Evolutionary conservation across 2,113 vertebrate species (phyloP).

Genomic region (Tachycineta bicolor): DNA sequence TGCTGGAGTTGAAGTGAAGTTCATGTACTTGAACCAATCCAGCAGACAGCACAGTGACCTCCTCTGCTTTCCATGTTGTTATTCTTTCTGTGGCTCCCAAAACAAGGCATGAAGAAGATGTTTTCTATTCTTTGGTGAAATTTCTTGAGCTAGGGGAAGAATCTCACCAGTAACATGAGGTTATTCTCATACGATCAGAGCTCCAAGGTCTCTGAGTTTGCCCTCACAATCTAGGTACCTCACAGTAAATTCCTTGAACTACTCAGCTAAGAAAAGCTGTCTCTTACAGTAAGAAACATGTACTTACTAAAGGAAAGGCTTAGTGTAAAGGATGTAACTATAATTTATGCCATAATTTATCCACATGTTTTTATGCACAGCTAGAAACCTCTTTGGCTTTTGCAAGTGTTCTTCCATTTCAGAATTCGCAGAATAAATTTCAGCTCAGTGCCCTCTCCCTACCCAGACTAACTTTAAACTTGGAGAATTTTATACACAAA

Average conservation of each 20-base stretch:
- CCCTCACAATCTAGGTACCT: background rate
- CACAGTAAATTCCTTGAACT: background rate
- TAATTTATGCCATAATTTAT: constrained; percentile 26
- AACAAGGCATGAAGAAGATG: background rate
- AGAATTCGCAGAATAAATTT: background rate
- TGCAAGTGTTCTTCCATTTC: background rate
- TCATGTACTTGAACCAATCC: background rate
- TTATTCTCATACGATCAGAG: background rate
- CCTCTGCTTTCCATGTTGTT: background rate
- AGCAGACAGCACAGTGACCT: background rate
- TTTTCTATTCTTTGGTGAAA: background rate
- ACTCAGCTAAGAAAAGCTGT: background rate
- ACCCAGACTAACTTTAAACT: background rate
- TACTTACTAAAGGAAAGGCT: background rate
- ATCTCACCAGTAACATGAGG: background rate
- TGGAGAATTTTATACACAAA: background rate
- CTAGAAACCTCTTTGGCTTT: background rate
- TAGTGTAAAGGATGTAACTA: background rate
- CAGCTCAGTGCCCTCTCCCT: background rate
- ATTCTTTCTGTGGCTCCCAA: background rate
- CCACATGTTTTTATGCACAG: background rate
- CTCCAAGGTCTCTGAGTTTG: background rate
- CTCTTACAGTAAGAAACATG: background rate
- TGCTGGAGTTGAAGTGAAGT: background rate
- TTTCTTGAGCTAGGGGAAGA: background rate